A percentile compares a stretch with the other conserved stretches of the same genome.
These are phyloP conservation scores for Aptenodytes patagonicus DNA, from an alignment of 2,113 vertebrate species.

Conservation along the genomic window DNA sequence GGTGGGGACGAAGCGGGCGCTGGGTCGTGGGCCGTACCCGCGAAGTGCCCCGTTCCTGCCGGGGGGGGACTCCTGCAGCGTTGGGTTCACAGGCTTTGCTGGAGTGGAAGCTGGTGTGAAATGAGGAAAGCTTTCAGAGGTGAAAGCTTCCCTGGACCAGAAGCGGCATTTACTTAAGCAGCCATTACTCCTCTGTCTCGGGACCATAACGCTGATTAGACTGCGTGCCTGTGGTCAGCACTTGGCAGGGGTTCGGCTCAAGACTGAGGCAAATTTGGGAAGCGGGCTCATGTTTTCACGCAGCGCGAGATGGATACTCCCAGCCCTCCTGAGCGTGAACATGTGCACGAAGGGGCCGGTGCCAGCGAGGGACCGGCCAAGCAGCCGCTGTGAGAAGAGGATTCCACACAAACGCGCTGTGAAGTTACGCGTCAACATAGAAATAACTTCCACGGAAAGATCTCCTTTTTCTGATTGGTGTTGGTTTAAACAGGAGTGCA, in stretches of 20 bases:
- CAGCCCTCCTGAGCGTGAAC: not conserved
- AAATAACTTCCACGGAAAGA: not conserved
- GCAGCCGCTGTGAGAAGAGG: not conserved
- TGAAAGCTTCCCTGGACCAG: not conserved
- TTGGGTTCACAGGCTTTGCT: not conserved
- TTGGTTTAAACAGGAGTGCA: constrained; percentile 13
- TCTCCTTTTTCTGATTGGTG: not conserved
- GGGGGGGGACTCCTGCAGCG: fast-evolving
- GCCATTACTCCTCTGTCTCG: not conserved
- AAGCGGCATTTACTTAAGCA: not conserved
- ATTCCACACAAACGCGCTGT: not conserved
- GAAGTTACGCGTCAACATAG: constrained; percentile 26
- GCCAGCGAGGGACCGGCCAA: not conserved
- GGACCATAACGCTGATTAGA: not conserved
- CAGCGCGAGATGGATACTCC: not conserved
- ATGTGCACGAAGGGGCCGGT: not conserved
- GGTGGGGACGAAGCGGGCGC: not conserved
- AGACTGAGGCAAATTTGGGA: not conserved
- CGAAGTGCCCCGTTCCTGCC: no score
- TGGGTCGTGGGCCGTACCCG: not conserved
- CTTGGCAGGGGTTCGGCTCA: not conserved
- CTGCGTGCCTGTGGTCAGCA: constrained; percentile 21
- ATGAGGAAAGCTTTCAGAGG: not conserved
- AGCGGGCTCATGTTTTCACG: not conserved
- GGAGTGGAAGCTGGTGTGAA: not conserved